These are phyloP conservation scores for Sylvietta virens DNA, from an alignment of 2,113 vertebrate genomes.

Conservation along the genomic window DNA sequence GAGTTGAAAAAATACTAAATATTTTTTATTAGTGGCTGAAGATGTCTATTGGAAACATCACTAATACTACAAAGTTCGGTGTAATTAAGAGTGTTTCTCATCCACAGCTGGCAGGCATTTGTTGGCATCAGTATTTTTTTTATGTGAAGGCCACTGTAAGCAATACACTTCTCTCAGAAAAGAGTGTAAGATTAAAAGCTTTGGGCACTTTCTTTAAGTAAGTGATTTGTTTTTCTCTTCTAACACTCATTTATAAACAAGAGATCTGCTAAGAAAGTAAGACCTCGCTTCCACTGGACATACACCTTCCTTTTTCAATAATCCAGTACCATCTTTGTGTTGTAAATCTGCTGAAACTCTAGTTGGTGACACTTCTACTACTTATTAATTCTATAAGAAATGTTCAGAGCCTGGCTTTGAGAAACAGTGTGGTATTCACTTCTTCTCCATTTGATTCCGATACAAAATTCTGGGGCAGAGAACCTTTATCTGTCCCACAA, in stretches of 20 bases:
- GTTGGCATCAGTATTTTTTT: neutral
- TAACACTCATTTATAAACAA: neutral
- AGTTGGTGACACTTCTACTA: neutral
- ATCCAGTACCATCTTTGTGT: neutral
- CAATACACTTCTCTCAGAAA: neutral
- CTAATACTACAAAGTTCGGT: neutral
- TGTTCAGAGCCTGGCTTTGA: neutral
- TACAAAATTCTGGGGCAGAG: neutral
- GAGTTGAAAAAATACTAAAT: conserved; percentile 18
- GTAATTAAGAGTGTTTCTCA: neutral
- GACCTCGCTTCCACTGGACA: neutral
- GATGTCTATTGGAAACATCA: neutral
- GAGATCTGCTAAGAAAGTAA: neutral
- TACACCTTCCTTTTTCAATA: neutral
- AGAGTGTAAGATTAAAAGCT: neutral
- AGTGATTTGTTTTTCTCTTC: neutral
- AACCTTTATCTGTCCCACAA: neutral
- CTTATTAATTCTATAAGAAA: neutral
- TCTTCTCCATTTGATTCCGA: neutral
- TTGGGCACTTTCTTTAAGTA: neutral
- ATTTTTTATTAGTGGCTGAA: neutral
- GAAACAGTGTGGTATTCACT: neutral
- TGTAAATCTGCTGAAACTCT: neutral
- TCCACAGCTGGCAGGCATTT: neutral
- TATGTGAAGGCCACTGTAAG: neutral